phyloP scores from a whole-genome alignment of 2,113 vertebrate species.

The Sturnus vulgaris region DNA sequence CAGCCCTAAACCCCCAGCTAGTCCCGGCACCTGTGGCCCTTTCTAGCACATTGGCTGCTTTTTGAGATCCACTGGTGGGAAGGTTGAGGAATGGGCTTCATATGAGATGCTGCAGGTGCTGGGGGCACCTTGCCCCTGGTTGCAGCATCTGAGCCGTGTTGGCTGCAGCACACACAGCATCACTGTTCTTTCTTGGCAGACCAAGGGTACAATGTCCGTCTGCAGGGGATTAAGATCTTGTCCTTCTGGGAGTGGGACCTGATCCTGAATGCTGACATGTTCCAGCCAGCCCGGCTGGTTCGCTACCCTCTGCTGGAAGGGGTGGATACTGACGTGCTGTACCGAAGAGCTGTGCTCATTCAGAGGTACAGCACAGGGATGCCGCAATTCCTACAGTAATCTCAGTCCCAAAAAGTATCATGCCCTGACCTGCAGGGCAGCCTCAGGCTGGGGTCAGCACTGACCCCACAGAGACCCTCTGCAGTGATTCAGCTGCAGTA shows the following conservation, averaged over 20 bases:
- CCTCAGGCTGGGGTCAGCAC: background rate
- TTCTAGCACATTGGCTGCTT: background rate
- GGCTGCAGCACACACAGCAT: rapidly evolving
- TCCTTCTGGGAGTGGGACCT: slow-evolving; percentile 89
- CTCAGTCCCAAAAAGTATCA: rapidly evolving
- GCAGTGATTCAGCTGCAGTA: background rate
- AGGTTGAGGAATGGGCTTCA: background rate
- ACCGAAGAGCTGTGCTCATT: slow-evolving; percentile 86
- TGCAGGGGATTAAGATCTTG: slow-evolving; percentile 90
- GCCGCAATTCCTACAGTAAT: rapidly evolving
- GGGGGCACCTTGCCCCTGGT: rapidly evolving
- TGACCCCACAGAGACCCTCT: background rate
- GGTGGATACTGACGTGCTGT: slow-evolving; percentile 79
- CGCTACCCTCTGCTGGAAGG: slow-evolving; percentile 93
- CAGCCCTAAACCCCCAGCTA: background rate
- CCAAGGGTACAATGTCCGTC: slow-evolving; percentile 89
- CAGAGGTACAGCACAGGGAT: slow-evolving; percentile 76
- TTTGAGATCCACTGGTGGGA: background rate
- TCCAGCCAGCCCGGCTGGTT: slow-evolving; percentile 84
- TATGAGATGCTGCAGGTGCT: background rate
- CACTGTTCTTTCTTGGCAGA: slow-evolving; percentile 67
- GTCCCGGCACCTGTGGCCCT: background rate
- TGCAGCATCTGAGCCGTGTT: rapidly evolving
- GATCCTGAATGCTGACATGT: slow-evolving; percentile 85
- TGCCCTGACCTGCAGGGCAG: background rate